A percentile compares a stretch with the other conserved stretches of the same genome.
These are phyloP conservation scores for Acleris sparsana DNA, from an alignment of 2,888 invertebrate genomes.

Conservation along the genomic window DNA sequence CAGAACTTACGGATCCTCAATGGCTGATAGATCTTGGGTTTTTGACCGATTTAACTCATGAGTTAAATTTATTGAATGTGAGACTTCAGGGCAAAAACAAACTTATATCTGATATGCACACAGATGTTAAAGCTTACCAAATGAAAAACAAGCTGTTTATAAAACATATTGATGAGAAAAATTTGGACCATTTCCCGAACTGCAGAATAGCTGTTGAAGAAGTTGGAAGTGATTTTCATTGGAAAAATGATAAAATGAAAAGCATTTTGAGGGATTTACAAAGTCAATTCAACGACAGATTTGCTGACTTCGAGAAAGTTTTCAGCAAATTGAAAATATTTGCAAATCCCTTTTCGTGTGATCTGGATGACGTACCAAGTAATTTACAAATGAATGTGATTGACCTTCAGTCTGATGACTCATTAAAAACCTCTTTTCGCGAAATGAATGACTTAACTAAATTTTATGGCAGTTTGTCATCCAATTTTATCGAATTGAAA, in stretches of 20 bases:
- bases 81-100: constrained; percentile 19
- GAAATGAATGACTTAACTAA: constrained; percentile 8
- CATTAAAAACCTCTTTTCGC: neutral
- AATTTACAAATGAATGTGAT: constrained; percentile 17
- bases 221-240: constrained; percentile 27
- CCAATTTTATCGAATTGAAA: constrained; percentile 40
- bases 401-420: constrained; percentile 23
- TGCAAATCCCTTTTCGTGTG: neutral
- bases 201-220: constrained; percentile 9
- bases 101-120: constrained; percentile 33
- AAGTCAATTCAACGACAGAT: constrained; percentile 34
- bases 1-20: constrained; percentile 15
- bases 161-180: constrained; percentile 17
- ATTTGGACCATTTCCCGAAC: constrained; percentile 27
- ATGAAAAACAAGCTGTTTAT: constrained; percentile 20
- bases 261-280: constrained; percentile 26
- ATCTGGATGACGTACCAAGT: neutral
- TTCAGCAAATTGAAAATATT: neutral
- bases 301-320: constrained; percentile 31
- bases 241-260: constrained; percentile 6
- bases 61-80: constrained; percentile 23
- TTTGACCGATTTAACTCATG: constrained; percentile 26
- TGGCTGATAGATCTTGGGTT: constrained; percentile 20
- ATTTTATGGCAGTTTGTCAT: constrained; percentile 37
- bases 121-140: constrained; percentile 22